Conservation (phyloP, 1,140 invertebrate species). For the Chymomyza costata region DNA sequence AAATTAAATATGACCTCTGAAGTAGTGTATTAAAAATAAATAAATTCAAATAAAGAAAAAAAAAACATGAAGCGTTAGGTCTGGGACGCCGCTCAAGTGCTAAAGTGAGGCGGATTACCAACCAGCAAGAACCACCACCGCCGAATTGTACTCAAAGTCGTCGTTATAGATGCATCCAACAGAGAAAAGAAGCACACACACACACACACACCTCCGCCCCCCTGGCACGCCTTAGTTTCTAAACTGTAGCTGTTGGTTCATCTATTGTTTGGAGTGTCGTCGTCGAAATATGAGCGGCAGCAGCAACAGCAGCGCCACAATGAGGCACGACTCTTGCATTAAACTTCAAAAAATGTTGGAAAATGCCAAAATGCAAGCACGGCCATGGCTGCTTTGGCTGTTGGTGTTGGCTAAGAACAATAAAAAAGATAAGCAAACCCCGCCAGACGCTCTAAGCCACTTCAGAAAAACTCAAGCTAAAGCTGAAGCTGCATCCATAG, state of each 20-base stretch:
- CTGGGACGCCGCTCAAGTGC: conserved; percentile 65
- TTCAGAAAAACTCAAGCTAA: conserved; percentile 33
- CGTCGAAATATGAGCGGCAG: conserved; percentile 45
- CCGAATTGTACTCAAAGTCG: conserved; percentile 14
- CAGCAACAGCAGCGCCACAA: not conserved
- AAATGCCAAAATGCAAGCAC: conserved; percentile 67
- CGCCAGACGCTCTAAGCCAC: conserved; percentile 49
- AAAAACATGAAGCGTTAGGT: conserved; percentile 11
- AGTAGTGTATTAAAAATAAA: too few relatives aligned
- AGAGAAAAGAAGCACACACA: too few relatives aligned
- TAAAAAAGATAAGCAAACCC: conserved; percentile 67
- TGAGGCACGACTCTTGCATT: conserved; percentile 70
- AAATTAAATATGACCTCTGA: too few relatives aligned
- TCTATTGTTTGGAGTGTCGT: conserved; percentile 47
- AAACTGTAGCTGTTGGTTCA: conserved; percentile 7
- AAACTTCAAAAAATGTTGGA: conserved; percentile 68
- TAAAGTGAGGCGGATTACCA: conserved; percentile 70
- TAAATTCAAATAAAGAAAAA: too few relatives aligned
- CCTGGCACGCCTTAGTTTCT: conserved; percentile 50
- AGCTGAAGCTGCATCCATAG: conserved; percentile 20
- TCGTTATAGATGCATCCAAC: conserved; percentile 34
- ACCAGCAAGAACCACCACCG: conserved; percentile 45
- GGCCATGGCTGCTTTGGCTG: conserved; percentile 46
- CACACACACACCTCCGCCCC: conserved; percentile 66
- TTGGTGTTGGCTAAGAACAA: conserved; percentile 56